These are phyloP conservation scores for Nesometra sesokonis DNA, from an alignment of 35 echinoderm and acorn worm genomes.

Conservation along the genomic window DNA sequence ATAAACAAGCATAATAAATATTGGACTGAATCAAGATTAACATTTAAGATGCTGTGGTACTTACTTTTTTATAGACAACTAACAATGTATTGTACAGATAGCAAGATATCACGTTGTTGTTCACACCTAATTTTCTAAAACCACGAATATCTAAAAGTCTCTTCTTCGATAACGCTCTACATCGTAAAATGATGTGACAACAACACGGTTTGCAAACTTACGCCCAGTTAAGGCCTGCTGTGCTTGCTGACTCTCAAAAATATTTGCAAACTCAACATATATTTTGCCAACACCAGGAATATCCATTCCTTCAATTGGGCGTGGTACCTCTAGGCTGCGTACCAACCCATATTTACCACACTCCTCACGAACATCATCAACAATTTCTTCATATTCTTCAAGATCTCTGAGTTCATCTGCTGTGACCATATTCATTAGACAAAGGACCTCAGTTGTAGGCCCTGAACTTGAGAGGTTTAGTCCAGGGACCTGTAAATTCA, in stretches of 20 bases:
- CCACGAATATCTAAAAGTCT: constrained; percentile 54
- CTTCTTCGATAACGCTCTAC: constrained; percentile 68
- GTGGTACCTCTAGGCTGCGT: constrained; percentile 72
- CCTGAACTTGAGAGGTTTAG: constrained; percentile 75
- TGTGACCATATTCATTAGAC: constrained; percentile 97
- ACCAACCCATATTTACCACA: constrained; percentile 85
- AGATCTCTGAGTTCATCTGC: constrained; percentile 89
- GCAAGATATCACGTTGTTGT: too few relatives aligned
- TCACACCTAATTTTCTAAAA: too few relatives aligned
- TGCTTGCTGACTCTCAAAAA: constrained; percentile 65
- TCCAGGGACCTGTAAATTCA: constrained; percentile 80
- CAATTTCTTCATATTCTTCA: constrained; percentile 95
- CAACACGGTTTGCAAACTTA: constrained; percentile 93
- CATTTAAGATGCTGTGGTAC: too few relatives aligned
- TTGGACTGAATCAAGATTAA: too few relatives aligned
- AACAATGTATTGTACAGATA: too few relatives aligned
- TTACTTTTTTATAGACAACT: too few relatives aligned
- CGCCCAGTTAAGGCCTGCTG: constrained; percentile 80
- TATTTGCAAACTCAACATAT: constrained; percentile 84
- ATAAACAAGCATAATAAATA: too few relatives aligned
- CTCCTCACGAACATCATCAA: constrained; percentile 88
- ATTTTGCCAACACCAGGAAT: constrained; percentile 90
- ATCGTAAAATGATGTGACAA: constrained; percentile 77
- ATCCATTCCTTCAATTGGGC: constrained; percentile 69
- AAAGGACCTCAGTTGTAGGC: constrained; percentile 75